phyloP scores from a whole-genome alignment of 2,888 invertebrate species.

The Strigamia maritima region DNA sequence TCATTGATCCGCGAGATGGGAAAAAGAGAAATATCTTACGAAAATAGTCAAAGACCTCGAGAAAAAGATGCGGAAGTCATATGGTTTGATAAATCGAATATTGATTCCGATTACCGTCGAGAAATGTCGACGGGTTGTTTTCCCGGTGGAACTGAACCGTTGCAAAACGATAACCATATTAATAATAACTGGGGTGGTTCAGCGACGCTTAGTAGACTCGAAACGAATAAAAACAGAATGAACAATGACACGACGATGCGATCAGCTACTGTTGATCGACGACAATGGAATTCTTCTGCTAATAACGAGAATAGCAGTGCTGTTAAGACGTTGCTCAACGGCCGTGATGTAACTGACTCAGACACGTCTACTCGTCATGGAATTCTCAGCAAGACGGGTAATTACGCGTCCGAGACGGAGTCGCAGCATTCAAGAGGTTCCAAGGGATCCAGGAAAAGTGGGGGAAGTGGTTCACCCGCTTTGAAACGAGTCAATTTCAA shows the following conservation, averaged over 20 bases:
- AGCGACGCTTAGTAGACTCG: slow-evolving; percentile 42
- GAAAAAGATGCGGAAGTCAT: slow-evolving; percentile 30
- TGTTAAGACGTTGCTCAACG: slow-evolving; percentile 37
- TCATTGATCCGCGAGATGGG: slow-evolving; percentile 39
- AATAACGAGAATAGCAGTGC: slow-evolving; percentile 4
- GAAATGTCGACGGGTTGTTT: slow-evolving; percentile 17
- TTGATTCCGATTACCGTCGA: slow-evolving; percentile 31
- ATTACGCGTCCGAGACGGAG: slow-evolving; percentile 41
- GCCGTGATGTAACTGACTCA: slow-evolving; percentile 30
- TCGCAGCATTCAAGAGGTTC: slow-evolving; percentile 41
- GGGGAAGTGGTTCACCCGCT: slow-evolving; percentile 37
- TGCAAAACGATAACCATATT: slow-evolving; percentile 31
- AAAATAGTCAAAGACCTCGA: slow-evolving; percentile 37
- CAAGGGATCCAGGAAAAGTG: slow-evolving; percentile 29
- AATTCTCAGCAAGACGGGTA: neutral
- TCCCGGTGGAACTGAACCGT: neutral
- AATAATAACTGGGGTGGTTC: slow-evolving; percentile 39
- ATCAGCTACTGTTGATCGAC: slow-evolving; percentile 40
- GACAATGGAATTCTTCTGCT: slow-evolving; percentile 7
- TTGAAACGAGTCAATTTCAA: slow-evolving; percentile 42
- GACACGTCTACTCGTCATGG: neutral
- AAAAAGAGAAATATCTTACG: slow-evolving; percentile 41
- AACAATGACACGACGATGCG: slow-evolving; percentile 36
- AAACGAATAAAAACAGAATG: slow-evolving; percentile 40
- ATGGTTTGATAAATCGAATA: slow-evolving; percentile 40